These are phyloP conservation scores for Gasterosteus nipponicus DNA, from an alignment of 2,113 vertebrate species.

Conservation along the genomic window DNA sequence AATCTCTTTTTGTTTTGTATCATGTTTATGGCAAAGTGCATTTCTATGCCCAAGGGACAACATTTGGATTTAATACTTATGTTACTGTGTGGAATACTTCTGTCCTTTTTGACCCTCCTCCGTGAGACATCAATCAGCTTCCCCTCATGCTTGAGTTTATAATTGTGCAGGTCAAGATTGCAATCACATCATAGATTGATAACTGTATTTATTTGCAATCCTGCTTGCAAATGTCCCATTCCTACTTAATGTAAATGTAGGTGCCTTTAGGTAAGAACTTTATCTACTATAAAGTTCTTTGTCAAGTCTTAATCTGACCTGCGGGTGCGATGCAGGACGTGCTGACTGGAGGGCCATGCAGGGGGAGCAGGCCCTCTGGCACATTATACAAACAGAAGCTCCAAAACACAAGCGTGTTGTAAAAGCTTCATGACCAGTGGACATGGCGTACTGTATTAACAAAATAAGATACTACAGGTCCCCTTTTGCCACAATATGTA, in stretches of 20 bases:
- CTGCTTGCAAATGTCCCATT: not conserved
- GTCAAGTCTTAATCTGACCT: conserved; percentile 71
- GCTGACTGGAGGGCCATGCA: conserved; percentile 78
- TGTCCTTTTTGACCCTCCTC: conserved; percentile 80
- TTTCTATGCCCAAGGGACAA: not conserved
- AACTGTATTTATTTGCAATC: not conserved
- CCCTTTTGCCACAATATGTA: not conserved
- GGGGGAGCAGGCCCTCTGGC: conserved; percentile 77
- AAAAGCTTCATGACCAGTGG: not conserved
- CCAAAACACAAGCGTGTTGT: not conserved
- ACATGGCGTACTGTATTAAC: not conserved
- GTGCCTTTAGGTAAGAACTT: no score
- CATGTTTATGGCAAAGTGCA: not conserved
- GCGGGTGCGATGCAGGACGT: conserved; percentile 60
- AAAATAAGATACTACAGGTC: not conserved
- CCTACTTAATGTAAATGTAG: conserved; percentile 52
- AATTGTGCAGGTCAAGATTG: conserved; percentile 70
- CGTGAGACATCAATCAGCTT: conserved; percentile 73
- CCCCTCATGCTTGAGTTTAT: conserved; percentile 74
- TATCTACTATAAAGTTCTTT: conserved; percentile 64
- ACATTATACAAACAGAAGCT: conserved; percentile 64
- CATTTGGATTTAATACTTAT: not conserved
- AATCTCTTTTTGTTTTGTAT: conserved; percentile 18
- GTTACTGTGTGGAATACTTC: conserved; percentile 76
- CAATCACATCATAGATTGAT: not conserved